These are phyloP conservation scores for Calephelis virginiensis DNA, from an alignment of 1,140 invertebrate species.

Conservation along the genomic window DNA sequence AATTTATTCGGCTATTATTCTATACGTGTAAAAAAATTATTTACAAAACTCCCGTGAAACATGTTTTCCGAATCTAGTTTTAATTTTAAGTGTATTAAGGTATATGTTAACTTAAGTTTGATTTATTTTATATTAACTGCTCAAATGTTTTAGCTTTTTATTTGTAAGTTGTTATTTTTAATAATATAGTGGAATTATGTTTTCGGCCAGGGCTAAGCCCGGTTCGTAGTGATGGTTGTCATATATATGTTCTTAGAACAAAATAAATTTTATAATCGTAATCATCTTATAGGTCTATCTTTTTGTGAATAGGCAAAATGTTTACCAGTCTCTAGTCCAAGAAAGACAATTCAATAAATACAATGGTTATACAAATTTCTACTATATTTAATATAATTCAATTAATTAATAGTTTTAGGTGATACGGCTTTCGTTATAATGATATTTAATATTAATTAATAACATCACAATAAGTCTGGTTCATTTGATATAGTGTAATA, in stretches of 20 bases:
- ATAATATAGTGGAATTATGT: conserved; percentile 31
- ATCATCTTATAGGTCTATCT: conserved; percentile 41
- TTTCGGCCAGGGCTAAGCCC: conserved; percentile 47
- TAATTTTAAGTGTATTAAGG: conserved; percentile 19
- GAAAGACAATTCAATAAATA: conserved; percentile 55
- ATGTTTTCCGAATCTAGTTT: conserved; percentile 20
- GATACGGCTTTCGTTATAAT: neutral
- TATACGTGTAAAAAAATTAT: conserved; percentile 5
- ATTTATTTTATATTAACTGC: conserved; percentile 31
- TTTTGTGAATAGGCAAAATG: conserved; percentile 49
- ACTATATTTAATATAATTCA: conserved; percentile 45
- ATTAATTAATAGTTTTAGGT: conserved; percentile 39
- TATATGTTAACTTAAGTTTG: conserved; percentile 20
- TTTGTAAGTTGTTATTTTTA: conserved; percentile 37
- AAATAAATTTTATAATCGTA: conserved; percentile 35
- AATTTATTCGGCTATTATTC: conserved; percentile 19
- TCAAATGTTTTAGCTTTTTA: conserved; percentile 36
- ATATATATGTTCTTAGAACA: conserved; percentile 60
- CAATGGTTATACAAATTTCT: conserved; percentile 37
- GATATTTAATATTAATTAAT: conserved; percentile 1
- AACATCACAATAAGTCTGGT: conserved; percentile 2
- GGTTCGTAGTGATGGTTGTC: conserved; percentile 39
- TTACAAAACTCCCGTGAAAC: conserved; percentile 6
- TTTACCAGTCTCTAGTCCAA: conserved; percentile 72
- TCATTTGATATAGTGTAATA: neutral